Base-by-base conservation (phyloP, 2,113 vertebrate genomes). In the Megaceryle torquata region DNA sequence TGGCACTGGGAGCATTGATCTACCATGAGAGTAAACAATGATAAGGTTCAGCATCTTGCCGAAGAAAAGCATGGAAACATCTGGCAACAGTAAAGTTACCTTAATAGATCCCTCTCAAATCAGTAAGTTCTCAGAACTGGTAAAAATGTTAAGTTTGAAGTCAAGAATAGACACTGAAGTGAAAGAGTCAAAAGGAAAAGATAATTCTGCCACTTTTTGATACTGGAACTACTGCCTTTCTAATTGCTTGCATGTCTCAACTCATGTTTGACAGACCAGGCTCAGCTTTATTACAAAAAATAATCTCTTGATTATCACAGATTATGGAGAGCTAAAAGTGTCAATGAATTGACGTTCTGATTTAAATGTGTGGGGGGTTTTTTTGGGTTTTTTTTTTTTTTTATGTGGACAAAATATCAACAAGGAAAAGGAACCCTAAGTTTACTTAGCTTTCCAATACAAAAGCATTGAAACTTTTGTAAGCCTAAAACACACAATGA, bases 1-100 rank as follows among this genome's bases (percentile, higher is more conserved):
- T 97, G 99, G 98, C 91, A 99, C 98, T 79, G 99, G 99, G 95
- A 99, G 99, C 98, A 99, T 99, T 54, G 99, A 99, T 96, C 99
- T 99, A 92, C 13, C 83, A 72, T 2, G 93, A 94, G 91, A 88
- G 95, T n/a, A 95, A 96, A 65, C 41, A 95, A 88, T 17, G 43
- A 10, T 10, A 96, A 75, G 15, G 28, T 75, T 90, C 88, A 88
- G 57, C 54, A 83, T 17, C 48, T 82, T 81, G 68, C 44, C 76
- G 81, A 94, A 87, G 76, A 7, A 77, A 83, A 80, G 46, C 53
- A 89, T 28, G 79, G 68, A 86, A 89, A 87, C 20, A 78, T 43
- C 44, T 69, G 31, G 35, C 59, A 91, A n/a, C 83, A 19, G 28
- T 69, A 22, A 86, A 80, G 46, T n/a, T 63, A 83, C 15, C 41